Base-by-base conservation (phyloP, 2,888 invertebrate species). In the Drosophila hamatofila region DNA sequence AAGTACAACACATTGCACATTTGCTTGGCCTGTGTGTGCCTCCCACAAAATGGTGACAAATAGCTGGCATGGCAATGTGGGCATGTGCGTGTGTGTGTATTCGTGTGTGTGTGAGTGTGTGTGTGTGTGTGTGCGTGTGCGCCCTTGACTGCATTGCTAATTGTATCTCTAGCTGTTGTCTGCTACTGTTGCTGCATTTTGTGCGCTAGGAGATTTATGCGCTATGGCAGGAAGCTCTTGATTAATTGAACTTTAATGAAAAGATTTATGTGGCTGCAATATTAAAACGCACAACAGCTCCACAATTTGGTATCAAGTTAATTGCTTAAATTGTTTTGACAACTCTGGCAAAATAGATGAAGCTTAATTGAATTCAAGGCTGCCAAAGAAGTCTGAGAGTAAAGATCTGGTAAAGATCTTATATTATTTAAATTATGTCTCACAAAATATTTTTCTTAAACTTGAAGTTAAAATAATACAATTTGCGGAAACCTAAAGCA, bases 231-330 rank as follows among this genome's bases (percentile, higher is more conserved):
- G 89, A 87, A 73, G 72, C 78, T 60, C 71, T 77, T 89, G 87
- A 87, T 89, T 87, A 87, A 87, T 87, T 89, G 87, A 87, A 87
- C 87, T 88, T 84, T 87, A 87, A 89, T 87, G 75, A 81, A 81
- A 80, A 87, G 89, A 87, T 87, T 87, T 87, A 87, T 87, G 88
- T 79, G 81, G 71, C 64, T 79, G 80, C 85, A 78, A 80, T 84
- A 88, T 82, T 85, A 80, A 87, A 84, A 82, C 68, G 51, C 63
- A 52, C 54, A 69, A 44, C 44, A 23, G 59, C 56, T 52, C 52
- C 56, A 7, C 59, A 18, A 46, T 54, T 60, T 39, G 35, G 42
- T 54, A 46, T 68, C 30, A 49, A 60, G 69, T 72, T 81, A 81
- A 86, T 77, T 83, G 87, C 87, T 68, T 74, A 70, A 76, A 86